phyloP scores from a whole-genome alignment of 2,797 vertebrate species.

The Diglossa cyanea region DNA sequence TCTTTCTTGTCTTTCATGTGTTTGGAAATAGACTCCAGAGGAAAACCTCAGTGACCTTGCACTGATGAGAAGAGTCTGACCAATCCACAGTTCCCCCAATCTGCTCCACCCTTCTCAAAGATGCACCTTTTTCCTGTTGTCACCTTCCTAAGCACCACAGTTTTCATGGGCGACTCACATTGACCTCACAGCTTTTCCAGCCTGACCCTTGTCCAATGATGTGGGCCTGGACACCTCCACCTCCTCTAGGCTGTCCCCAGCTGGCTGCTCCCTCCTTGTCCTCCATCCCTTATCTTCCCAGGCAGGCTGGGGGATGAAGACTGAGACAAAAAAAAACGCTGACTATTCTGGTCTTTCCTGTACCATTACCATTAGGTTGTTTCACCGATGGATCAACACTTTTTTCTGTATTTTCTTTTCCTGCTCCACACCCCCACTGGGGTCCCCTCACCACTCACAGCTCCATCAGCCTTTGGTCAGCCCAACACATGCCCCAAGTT shows the following conservation, averaged over 20 bases:
- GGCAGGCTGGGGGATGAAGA: not conserved
- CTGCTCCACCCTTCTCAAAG: not conserved
- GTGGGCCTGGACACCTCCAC: not conserved
- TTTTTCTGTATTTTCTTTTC: not conserved
- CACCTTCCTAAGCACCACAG: not conserved
- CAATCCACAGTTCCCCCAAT: accelerated
- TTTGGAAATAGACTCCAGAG: not conserved
- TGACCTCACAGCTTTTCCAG: not conserved
- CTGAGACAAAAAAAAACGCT: not conserved
- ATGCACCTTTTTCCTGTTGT: not conserved
- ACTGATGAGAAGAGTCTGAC: not conserved
- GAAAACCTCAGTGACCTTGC: not conserved
- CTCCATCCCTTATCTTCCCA: not conserved
- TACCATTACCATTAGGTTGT: not conserved
- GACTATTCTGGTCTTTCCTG: not conserved
- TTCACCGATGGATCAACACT: not conserved
- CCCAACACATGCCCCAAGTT: not conserved
- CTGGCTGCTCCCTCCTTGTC: accelerated
- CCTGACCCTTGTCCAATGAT: not conserved
- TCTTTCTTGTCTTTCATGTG: accelerated
- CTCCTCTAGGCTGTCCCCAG: not conserved
- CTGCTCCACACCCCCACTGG: accelerated
- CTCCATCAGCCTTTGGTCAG: not conserved
- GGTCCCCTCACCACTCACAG: not conserved
- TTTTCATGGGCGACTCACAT: accelerated